A percentile compares a stretch with the other conserved stretches of the same genome.
Evolutionary conservation across 2,888 invertebrate genomes (phyloP).

Genomic region (Lepidochrysops patricia): DNA sequence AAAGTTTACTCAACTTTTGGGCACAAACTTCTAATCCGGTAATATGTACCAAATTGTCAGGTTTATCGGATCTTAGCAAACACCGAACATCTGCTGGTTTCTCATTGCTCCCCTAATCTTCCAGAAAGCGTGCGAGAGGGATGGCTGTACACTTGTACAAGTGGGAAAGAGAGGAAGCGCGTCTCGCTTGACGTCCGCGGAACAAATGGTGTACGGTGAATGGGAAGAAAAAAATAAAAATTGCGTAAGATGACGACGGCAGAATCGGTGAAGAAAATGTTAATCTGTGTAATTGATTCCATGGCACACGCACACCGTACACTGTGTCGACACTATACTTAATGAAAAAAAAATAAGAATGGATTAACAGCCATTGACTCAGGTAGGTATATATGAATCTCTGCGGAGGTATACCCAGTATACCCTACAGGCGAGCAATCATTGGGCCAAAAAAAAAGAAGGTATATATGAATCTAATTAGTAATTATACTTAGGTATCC

Average conservation of each 20-base stretch:
- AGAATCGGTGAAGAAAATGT: background rate
- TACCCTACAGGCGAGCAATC: too few species aligned
- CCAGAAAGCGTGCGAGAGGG: conserved; percentile 22
- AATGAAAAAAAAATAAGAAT: too few species aligned
- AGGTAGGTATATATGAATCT: too few species aligned
- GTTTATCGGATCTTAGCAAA: conserved; percentile 45
- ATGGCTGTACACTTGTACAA: background rate
- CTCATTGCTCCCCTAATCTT: conserved; percentile 68
- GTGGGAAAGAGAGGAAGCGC: background rate
- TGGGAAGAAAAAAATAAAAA: background rate
- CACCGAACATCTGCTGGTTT: conserved; percentile 66
- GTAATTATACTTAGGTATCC: too few species aligned
- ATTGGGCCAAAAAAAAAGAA: too few species aligned
- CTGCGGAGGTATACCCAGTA: too few species aligned
- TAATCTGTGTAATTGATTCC: background rate
- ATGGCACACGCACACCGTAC: too few species aligned
- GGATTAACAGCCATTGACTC: too few species aligned
- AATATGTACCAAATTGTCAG: conserved; percentile 34
- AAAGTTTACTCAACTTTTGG: background rate
- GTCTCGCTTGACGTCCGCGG: background rate
- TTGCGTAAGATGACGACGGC: background rate
- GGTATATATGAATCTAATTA: too few species aligned
- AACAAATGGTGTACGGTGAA: background rate
- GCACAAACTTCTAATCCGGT: conserved; percentile 17
- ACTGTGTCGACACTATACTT: too few species aligned